Evolutionary conservation across 2,797 vertebrate species (phyloP), one percentile per base, ranked within the genome.

Genomic region (Enteromius fasciolatus): DNA sequence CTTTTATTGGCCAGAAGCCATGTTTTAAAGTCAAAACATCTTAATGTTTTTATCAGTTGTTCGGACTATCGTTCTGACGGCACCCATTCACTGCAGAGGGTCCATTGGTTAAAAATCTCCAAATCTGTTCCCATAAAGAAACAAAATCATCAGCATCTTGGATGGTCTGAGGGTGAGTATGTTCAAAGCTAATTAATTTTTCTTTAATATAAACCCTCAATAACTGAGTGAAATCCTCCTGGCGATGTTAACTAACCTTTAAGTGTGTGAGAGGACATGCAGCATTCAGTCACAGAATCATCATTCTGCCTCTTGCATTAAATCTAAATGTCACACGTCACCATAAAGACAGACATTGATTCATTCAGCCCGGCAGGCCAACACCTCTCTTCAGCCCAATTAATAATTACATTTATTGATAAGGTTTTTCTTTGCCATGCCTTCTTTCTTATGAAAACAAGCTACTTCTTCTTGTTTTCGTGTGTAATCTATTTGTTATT

Each of bases 251-350:
- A 28, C 33, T 81, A 9, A 66, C 25, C 80, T 68, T 85, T 72
- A 61, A 33, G 14, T 25, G 1, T 57, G n/a, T n/a, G 12, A 77
- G 8, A 44, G 50, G 50, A 76, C 39, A 72, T 7, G 9, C 10
- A 59, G 31, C 48, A 48, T 36, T 82, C 36, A 5, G 41, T 75
- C 33, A 17, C 48, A 74, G 59, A 63, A 31, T 63, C 25, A 8
- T 31, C 33, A 67, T 33, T 12, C 23, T 36, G 46, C 10, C 61
- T 78, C 36, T 7, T 54, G 33, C 11, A 31, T 10, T 10, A 75
- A 84, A 33, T 23, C 64, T 78, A 92, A 90, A 89, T 86, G 91
- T 86, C 80, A 18, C 78, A 80, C 85, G 76, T 78, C 85, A 82
- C 68, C 69, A 72, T 67, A 74, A 75, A 85, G 86, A 70, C 28